These are phyloP conservation scores for Liodrosophila aerea DNA, from an alignment of 2,888 invertebrate genomes.

Conservation along the genomic window DNA sequence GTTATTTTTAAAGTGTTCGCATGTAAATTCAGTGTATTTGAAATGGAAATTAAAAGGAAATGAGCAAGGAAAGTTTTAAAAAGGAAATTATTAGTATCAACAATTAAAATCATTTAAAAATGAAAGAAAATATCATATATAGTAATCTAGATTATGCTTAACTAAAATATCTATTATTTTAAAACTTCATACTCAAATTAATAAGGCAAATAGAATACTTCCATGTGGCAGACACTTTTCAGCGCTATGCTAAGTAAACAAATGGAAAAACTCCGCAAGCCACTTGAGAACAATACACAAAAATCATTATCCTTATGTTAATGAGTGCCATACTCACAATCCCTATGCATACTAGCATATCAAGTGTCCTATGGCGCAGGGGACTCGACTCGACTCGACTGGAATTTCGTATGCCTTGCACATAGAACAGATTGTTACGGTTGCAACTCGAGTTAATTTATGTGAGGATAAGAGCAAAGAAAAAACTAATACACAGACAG, in stretches of 20 bases:
- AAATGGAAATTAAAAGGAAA: too few species aligned
- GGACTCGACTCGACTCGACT: neutral
- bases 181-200: too few species aligned
- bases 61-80: too few species aligned
- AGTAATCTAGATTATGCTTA: too few species aligned
- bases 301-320: constrained; percentile 46
- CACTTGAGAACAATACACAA: constrained; percentile 28
- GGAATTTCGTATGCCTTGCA: constrained; percentile 38
- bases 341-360: constrained; percentile 17
- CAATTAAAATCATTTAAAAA: too few species aligned
- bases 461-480: constrained; percentile 32
- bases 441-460: constrained; percentile 55
- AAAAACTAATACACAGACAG: neutral
- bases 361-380: neutral
- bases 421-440: constrained; percentile 44
- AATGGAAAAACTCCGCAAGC: constrained; percentile 33
- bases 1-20: too few species aligned
- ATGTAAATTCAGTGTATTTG: too few species aligned
- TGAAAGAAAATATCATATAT: too few species aligned
- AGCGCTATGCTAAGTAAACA: constrained; percentile 23
- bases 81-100: too few species aligned
- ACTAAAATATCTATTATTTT: too few species aligned
- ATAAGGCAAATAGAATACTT: too few species aligned
- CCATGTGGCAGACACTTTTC: neutral
- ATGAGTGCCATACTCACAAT: constrained; percentile 11